These are phyloP conservation scores for Erithacus rubecula DNA, from an alignment of 2,797 vertebrate genomes.

Conservation along the genomic window DNA sequence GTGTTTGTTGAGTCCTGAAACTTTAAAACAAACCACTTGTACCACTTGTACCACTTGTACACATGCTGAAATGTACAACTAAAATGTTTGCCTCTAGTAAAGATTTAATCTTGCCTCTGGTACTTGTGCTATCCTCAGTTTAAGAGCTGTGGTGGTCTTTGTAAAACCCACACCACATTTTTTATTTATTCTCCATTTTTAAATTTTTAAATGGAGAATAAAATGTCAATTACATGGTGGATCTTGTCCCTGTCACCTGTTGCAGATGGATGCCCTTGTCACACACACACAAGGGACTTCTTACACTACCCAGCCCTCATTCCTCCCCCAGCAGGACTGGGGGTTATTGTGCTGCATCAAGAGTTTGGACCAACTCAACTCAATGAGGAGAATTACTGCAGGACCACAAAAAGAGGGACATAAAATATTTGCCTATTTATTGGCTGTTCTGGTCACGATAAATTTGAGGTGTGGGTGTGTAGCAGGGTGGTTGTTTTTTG, in stretches of 20 bases:
- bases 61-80: background rate
- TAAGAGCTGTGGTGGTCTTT: background rate
- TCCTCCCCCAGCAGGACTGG: background rate
- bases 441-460: background rate
- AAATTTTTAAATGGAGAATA: background rate
- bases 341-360: background rate
- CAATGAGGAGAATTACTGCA: background rate
- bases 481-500: background rate
- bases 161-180: rapidly evolving
- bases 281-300: background rate
- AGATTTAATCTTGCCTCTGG: background rate
- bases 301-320: background rate
- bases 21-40: background rate
- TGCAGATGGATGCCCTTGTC: background rate
- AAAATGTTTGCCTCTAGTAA: background rate
- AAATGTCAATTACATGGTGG: background rate
- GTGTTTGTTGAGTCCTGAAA: background rate
- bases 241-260: background rate
- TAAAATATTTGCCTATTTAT: background rate
- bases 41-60: too few relatives aligned
- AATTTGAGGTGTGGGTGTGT: background rate
- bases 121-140: background rate
- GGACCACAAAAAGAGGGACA: background rate
- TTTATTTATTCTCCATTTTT: too few relatives aligned
- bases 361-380: background rate